Evolutionary conservation across 2,888 invertebrate species (phyloP).

Genomic region (Sinopyrophorus schimmeli): DNA sequence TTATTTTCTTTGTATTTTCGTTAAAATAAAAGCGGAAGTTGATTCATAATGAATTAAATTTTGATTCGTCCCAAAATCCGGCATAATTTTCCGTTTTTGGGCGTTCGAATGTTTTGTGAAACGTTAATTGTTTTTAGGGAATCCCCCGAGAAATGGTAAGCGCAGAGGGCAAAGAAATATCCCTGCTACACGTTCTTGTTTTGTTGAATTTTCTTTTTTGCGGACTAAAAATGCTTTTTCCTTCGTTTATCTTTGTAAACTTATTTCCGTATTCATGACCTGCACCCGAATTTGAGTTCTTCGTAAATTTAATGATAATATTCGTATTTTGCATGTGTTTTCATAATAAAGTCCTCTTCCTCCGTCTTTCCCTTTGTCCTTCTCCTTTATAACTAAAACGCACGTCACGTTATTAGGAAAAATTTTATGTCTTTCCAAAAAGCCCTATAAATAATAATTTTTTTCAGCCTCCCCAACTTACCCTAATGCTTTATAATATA

Average conservation of each 20-base stretch:
- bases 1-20: too few species aligned
- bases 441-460: constrained; percentile 1
- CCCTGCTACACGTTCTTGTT: too few species aligned
- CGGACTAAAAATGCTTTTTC: constrained; percentile 21
- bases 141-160: too few species aligned
- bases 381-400: constrained; percentile 16
- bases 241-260: constrained; percentile 19
- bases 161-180: too few species aligned
- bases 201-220: constrained; percentile 10
- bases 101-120: too few species aligned
- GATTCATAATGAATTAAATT: too few species aligned
- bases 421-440: constrained; percentile 4
- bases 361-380: constrained; percentile 4
- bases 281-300: constrained; percentile 26
- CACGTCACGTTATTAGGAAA: constrained; percentile 18
- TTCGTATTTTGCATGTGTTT: constrained; percentile 30
- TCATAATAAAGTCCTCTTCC: constrained; percentile 28
- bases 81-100: too few species aligned
- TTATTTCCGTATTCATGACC: constrained; percentile 27
- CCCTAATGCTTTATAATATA: constrained; percentile 1
- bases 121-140: too few species aligned
- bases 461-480: too few species aligned
- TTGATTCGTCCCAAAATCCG: too few species aligned
- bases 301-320: constrained; percentile 25
- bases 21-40: too few species aligned